A percentile compares a stretch with the other conserved stretches of the same genome.
These are phyloP conservation scores for Neodiprion fabricii DNA, from an alignment of 1,140 invertebrate genomes.

Conservation along the genomic window DNA sequence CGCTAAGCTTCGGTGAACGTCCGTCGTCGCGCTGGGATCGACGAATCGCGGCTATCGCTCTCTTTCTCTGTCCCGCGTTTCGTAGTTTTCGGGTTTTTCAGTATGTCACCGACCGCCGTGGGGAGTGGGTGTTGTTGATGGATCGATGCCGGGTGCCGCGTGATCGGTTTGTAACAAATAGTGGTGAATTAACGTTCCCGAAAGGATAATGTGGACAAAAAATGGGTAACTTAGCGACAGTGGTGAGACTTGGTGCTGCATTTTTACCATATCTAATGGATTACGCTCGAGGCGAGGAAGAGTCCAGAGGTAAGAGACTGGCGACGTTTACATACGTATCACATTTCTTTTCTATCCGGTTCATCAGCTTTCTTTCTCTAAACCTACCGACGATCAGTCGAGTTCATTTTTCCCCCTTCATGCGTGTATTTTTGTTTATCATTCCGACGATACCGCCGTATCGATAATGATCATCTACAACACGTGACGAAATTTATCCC, in stretches of 20 bases:
- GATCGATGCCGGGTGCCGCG: constrained; percentile 10
- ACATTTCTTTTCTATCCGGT: too few relatives aligned
- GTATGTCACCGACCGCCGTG: constrained; percentile 39
- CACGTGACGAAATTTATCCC: too few relatives aligned
- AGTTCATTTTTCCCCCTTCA: too few relatives aligned
- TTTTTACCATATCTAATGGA: constrained; percentile 52
- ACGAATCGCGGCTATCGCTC: too few relatives aligned
- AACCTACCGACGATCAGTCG: too few relatives aligned
- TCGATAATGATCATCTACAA: too few relatives aligned
- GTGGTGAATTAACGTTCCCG: constrained; percentile 23
- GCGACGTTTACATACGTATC: too few relatives aligned
- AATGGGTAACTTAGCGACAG: constrained; percentile 56
- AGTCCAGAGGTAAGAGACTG: constrained; percentile 41
- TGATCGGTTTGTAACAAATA: constrained; percentile 21
- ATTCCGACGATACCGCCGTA: too few relatives aligned
- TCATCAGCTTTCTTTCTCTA: too few relatives aligned
- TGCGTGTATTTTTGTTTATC: too few relatives aligned
- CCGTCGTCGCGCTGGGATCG: background rate
- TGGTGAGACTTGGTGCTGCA: constrained; percentile 48
- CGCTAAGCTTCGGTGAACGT: background rate
- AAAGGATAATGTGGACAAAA: constrained; percentile 51
- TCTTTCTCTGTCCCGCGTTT: too few relatives aligned
- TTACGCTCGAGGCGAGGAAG: constrained; percentile 48
- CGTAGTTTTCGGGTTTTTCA: constrained; percentile 30
- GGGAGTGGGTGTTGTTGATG: constrained; percentile 27